Percentiles rank a stretch among this genome's conserved stretches.
These are phyloP conservation scores for Lamprotornis superbus DNA, from an alignment of 2,113 vertebrate species.

Conservation along the genomic window DNA sequence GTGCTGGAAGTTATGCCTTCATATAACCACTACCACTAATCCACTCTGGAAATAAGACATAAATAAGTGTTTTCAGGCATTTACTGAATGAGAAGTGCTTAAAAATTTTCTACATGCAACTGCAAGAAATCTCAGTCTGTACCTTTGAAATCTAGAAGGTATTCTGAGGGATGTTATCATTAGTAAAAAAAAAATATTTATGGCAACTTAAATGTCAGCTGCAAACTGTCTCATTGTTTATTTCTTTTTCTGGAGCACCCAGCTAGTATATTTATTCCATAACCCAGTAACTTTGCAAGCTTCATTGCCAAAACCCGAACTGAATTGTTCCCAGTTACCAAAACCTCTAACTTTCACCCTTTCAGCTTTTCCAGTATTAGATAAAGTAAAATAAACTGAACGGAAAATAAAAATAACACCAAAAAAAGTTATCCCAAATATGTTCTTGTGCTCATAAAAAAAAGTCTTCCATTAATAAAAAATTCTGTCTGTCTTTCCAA, in stretches of 20 bases:
- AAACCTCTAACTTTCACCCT: neutral
- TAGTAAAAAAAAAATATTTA: neutral
- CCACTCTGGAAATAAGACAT: neutral
- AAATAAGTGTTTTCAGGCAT: neutral
- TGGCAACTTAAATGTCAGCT: neutral
- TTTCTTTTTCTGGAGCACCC: neutral
- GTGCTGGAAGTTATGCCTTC: neutral
- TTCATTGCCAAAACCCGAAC: conserved; percentile 17
- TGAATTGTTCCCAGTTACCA: neutral
- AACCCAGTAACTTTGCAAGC: neutral
- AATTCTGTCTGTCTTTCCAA: neutral
- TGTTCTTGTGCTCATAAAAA: neutral
- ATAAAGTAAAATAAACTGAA: conserved; percentile 27
- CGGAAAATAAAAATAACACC: neutral
- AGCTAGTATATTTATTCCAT: neutral
- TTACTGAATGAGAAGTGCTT: neutral
- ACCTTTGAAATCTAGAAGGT: neutral
- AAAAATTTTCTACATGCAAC: neutral
- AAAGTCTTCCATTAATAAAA: neutral
- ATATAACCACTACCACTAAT: neutral
- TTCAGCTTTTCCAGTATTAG: neutral
- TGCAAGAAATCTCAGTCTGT: neutral
- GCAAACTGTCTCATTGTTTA: neutral
- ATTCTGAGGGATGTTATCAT: neutral
- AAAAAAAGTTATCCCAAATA: neutral